Conservation (phyloP, 2,797 vertebrate genomes). For the Morelia viridis region DNA sequence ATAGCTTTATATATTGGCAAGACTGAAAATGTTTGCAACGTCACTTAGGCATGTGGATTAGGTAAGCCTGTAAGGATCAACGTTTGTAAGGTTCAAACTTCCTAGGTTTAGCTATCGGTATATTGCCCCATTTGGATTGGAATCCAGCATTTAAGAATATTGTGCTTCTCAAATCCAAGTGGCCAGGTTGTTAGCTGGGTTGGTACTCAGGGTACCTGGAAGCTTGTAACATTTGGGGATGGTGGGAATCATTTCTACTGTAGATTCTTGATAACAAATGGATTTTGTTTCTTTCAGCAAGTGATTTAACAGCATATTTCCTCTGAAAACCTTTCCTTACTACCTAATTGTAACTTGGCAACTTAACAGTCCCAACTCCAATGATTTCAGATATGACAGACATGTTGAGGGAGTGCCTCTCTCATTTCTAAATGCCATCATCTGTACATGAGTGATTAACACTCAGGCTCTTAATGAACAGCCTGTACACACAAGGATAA, state of each 20-base stretch:
- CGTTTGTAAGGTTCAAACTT: not conserved
- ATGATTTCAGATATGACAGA: not conserved
- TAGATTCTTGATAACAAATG: not conserved
- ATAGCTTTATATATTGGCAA: not conserved
- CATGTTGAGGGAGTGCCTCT: not conserved
- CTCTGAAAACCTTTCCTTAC: not conserved
- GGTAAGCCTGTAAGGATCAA: not conserved
- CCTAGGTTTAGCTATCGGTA: not conserved
- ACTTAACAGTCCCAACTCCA: not conserved
- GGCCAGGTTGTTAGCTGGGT: not conserved
- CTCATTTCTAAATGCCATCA: not conserved
- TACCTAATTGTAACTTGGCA: not conserved
- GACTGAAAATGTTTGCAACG: no score
- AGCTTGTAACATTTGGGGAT: not conserved
- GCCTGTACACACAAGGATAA: not conserved
- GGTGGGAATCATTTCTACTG: not conserved
- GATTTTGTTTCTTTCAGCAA: not conserved
- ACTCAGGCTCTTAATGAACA: not conserved
- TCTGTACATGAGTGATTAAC: not conserved
- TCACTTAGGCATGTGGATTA: not conserved
- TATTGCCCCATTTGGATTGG: not conserved
- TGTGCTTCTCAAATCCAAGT: not conserved
- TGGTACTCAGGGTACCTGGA: not conserved
- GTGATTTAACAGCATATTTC: not conserved
- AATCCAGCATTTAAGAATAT: not conserved